Evolutionary conservation across 2,888 invertebrate genomes (phyloP), one percentile per base, ranked within the genome.

Genomic region (Beris morrisii): DNA sequence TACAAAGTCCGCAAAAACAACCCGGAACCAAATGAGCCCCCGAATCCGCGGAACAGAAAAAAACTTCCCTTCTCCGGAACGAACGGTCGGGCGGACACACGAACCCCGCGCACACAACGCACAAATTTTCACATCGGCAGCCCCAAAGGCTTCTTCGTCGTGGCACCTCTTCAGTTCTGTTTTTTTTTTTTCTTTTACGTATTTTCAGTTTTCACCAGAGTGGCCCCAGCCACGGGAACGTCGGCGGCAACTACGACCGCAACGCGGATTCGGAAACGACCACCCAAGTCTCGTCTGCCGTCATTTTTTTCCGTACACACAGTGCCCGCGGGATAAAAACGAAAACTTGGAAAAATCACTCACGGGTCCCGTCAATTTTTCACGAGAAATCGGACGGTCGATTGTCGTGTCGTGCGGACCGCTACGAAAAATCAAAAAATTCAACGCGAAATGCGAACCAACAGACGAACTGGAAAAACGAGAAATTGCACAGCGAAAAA

Each of bases 401-500:
- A 22, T 22, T 22, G 22, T 22, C 22, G 15, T n/a, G 54, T 13
- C 28, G 31, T 3, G 4, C 31, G 53, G 32, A 31, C 7, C 30
- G 31, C 31, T 50, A 28, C 61, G 43, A 61, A 38, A 61, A 12
- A n/a, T 5, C 38, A 22, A 50, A 61, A 61, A 61, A 52, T 52
- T 50, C 13, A 52, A 52, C 50, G 52, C 43, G 43, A 38, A 52
- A 52, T 50, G 52, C 43, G 52, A 50, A 50, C 32, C 22, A 31
- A 30, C 32, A 6, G 31, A 48, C 28, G 46, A 50, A 61, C 61
- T 61, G 61, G 61, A 61, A 61, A 61, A 61, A 61, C 61, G 50
- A 61, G 61, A 61, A 48, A 28, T 43, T 22, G 61, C 38, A 28
- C 46, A 46, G 30, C 30, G 46, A 12, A 22, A 52, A 46, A 50